A percentile compares a stretch with the other conserved stretches of the same genome.
Evolutionary conservation across 1,140 invertebrate genomes (phyloP).

Genomic region (Lepidurus couesii): DNA sequence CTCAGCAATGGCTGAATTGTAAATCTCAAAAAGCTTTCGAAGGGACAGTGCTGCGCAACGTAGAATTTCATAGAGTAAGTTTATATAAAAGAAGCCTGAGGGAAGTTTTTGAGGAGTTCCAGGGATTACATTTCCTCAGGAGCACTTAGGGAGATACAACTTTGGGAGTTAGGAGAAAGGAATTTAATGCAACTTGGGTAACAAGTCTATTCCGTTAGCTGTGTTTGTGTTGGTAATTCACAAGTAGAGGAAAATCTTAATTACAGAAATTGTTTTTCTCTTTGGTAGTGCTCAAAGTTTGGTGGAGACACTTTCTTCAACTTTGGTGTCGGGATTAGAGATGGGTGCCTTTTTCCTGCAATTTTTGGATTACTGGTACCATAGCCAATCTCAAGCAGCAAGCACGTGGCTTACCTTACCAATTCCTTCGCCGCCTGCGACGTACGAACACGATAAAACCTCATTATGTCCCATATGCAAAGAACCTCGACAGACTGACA

Average conservation of each 20-base stretch:
- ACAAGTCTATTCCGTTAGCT: too few relatives aligned
- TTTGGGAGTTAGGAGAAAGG: too few relatives aligned
- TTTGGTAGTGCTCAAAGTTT: background rate
- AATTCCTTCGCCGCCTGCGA: background rate
- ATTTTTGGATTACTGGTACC: constrained; percentile 2
- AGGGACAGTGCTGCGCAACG: too few relatives aligned
- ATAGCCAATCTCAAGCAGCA: background rate
- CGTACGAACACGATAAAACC: background rate
- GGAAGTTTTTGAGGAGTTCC: too few relatives aligned
- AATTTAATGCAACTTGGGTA: too few relatives aligned
- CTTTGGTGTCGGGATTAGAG: background rate
- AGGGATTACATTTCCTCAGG: too few relatives aligned
- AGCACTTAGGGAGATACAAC: too few relatives aligned
- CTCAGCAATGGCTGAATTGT: too few relatives aligned
- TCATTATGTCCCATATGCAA: constrained; percentile 15
- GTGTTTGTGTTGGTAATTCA: too few relatives aligned
- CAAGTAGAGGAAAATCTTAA: background rate
- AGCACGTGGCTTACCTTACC: background rate
- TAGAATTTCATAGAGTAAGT: too few relatives aligned
- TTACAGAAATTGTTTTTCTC: background rate
- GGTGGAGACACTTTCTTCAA: background rate
- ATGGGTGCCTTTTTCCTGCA: background rate
- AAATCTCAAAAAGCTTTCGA: too few relatives aligned
- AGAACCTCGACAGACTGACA: background rate
- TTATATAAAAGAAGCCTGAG: too few relatives aligned